Evolutionary conservation across 2,113 vertebrate genomes (phyloP), one percentile per base, ranked within the genome.

Genomic region (Crypturellus undulatus): DNA sequence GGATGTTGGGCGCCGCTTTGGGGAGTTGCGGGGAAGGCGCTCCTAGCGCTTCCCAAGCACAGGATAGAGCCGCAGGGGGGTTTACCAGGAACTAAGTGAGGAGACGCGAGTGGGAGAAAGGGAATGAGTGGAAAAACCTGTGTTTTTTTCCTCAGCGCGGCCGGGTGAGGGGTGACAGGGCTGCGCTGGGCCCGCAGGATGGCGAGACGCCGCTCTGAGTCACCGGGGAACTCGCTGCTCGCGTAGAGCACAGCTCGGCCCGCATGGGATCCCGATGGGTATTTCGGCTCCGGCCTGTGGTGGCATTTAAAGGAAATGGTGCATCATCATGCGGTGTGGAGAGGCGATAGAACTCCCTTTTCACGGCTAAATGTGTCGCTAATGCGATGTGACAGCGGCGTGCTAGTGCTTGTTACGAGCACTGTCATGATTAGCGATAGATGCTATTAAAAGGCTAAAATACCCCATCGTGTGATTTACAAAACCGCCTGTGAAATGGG

Each of bases 281-380:
- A 2, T 14, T 82, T 32, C 72, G 32, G 8, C 49, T 58, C 5
- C 2, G 95, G 94, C 94, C 94, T 79, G 88, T 26, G 0, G 60
- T 42, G 91, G 38, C 45, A 87, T 4, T 24, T 0, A 12, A 13
- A 79, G 91, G 94, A 92, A 93, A 70, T 87, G 92, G 94, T 94
- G 93, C 94, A 94, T 91, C 95, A 93, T 94, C 81, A 42, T 73
- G 91, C 87, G 5, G 91, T 3, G 2, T 19, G 81, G 16, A 26
- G 36, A 54, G 49, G 84, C 60, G 21, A 32, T 25, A 54, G 20
- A 36, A 38, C 43, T 67, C 38, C 65, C 65, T 67, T 60, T 38
- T 40, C 3, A 1, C 36, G 10, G 49, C 0, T 7, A 36, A 36
- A n/a, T 2, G 60, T 78, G 75, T 42, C 54, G 2, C 40, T 34